Base-by-base conservation (phyloP, 2,888 invertebrate species). In the Spilarctia lutea region DNA sequence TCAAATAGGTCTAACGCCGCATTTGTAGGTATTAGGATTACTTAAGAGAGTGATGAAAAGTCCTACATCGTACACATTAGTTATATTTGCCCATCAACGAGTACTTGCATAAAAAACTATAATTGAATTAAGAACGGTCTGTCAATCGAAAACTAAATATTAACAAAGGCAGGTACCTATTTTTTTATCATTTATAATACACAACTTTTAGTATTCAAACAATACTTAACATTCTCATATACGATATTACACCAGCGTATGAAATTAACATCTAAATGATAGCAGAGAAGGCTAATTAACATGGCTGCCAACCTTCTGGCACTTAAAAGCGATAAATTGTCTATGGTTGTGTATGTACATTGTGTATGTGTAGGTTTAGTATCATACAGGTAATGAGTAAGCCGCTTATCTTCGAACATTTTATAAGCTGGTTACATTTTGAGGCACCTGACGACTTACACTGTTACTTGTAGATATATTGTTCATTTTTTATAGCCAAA, bases 231-330 rank as follows among this genome's bases (percentile, higher is more conserved):
- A 68, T 73, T 39, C 68, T 73, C 48, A 73, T 16, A 30, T 18
- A 18, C 48, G 81, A 78, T 83, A 77, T 74, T 65, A 27, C 8
- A 63, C 75, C 70, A 79, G 69, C 73, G 67, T 69, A 63, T 66
- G 67, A 73, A 83, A 85, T 83, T 81, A 81, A 74, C 79, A 69
- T 10, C 68, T 35, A 33, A 79, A 75, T 80, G 85, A 85, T 87
- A 86, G 84, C 71, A 73, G 24, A 66, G 82, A 83, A 87, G 85
- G 85, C 78, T 78, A 85, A 85, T 82, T 83, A 79, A 78, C 80
- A 60, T 75, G 42, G 72, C 71, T 76, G 73, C 74, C 70, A 70
- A 56, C 73, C 68, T 80, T 76, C 33, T 52, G 63, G 20, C 65
- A 77, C 69, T 74, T 63, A 68, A 56, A 20, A 52, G 68, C 56